These are phyloP conservation scores for Desmodus rotundus DNA, from an alignment of 2,113 vertebrate genomes.

Conservation along the genomic window DNA sequence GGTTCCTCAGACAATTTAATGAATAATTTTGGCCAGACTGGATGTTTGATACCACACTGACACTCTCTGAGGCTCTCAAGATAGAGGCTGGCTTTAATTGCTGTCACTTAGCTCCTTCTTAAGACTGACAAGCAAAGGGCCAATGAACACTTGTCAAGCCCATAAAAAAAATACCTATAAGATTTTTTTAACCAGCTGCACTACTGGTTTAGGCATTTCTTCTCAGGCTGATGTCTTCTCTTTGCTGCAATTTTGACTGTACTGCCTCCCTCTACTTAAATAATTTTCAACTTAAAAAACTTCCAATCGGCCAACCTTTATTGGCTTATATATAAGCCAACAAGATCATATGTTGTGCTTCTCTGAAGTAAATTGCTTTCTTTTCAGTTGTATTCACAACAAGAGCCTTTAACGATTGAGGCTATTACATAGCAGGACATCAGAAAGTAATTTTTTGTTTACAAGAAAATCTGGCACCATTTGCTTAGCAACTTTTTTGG, in stretches of 20 bases:
- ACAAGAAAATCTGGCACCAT: neutral
- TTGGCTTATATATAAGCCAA: neutral
- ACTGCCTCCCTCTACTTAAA: slow-evolving; percentile 29
- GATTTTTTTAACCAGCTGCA: neutral
- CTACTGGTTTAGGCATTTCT: neutral
- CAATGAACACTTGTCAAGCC: neutral
- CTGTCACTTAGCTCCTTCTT: neutral
- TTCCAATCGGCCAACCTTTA: slow-evolving; percentile 56
- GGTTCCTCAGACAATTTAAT: neutral
- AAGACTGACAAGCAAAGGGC: neutral
- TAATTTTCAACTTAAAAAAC: slow-evolving; percentile 54
- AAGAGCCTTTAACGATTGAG: slow-evolving; percentile 36
- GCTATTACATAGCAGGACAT: slow-evolving; percentile 12
- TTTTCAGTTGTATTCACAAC: slow-evolving; percentile 58
- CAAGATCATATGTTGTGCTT: slow-evolving; percentile 35
- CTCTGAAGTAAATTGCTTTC: slow-evolving; percentile 66
- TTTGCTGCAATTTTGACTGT: neutral
- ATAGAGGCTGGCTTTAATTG: neutral
- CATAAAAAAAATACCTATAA: neutral
- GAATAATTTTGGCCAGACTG: neutral
- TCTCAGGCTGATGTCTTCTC: neutral
- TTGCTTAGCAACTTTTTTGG: slow-evolving; percentile 54
- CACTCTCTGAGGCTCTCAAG: neutral
- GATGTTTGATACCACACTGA: neutral
- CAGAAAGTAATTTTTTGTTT: slow-evolving; percentile 52